Base-by-base conservation (phyloP, 2,888 invertebrate genomes). In the Scaptomyza cyrtandrae region DNA sequence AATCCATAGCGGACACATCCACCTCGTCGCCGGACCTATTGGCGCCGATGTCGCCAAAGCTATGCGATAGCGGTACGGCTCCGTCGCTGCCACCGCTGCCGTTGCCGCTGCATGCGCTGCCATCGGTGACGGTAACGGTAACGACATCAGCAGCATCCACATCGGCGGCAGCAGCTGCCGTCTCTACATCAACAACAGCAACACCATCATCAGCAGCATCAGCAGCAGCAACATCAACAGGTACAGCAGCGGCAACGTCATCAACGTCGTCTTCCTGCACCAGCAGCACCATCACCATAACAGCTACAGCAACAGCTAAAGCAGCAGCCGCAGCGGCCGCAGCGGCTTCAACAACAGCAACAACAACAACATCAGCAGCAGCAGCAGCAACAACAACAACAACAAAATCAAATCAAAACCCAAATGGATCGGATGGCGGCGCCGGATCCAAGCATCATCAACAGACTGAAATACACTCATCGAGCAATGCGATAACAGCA, bases 1-100 rank as follows among this genome's bases (percentile, higher is more conserved):
- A 97, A 94, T 97, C 97, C 92, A 96, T 97, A 93, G 97, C 97
- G 92, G 97, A 97, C 93, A 97, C 97, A 92, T 97, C 96, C 93
- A 97, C 97, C 92, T 97, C 97, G 92, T 97, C 97, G 92, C 97
- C 97, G 92, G 97, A 97, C 94, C 94, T 96, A 88, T 93, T 94
- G 90, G 95, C 96, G 92, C 96, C 97, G 92, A 94, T 96, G 92
- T 97, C 97, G 91, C 97, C 97, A 92, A 95, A 95, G 93, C 95
- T 95, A 94, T 94, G 95, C 91, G 94, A 86, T 91, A 93, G 88
- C 68, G 85, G 86, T 33, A 72, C 84, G 46, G 81, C 75, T 13
- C 73, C 84, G 53, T 68, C 89, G 63, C 76, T 84, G 65, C 75
- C 86, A 64, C 57, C 86, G 62, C 78, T 89, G 73, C 78, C 88